These are phyloP conservation scores for Leiothrix lutea DNA, from an alignment of 2,113 vertebrate genomes.

Conservation along the genomic window DNA sequence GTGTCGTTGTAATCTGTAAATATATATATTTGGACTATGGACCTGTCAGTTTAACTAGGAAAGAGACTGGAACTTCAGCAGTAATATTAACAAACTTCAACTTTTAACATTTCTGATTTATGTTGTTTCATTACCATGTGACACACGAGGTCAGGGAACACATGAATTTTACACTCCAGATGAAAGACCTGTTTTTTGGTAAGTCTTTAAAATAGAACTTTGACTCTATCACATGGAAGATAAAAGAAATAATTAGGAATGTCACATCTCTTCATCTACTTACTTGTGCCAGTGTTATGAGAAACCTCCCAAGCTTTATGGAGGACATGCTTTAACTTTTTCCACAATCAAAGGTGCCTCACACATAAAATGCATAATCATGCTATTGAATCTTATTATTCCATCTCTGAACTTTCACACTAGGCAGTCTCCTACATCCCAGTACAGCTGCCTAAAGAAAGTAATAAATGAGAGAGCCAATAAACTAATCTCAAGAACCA, in stretches of 20 bases:
- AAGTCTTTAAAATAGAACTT: conserved; percentile 40
- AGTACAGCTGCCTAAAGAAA: conserved; percentile 26
- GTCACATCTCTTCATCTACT: conserved; percentile 61
- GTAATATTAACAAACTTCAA: conserved; percentile 68
- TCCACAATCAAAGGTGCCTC: conserved; percentile 20
- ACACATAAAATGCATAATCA: conserved; percentile 24
- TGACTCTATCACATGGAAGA: conserved; percentile 42
- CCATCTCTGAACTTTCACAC: conserved; percentile 1
- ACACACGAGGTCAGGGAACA: conserved; percentile 53
- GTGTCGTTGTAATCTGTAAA: neutral
- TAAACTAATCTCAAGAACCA: neutral
- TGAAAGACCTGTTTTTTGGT: conserved; percentile 58
- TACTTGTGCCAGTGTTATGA: conserved; percentile 24
- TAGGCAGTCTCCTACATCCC: conserved; percentile 9
- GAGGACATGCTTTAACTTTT: conserved; percentile 22
- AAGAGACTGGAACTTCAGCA: conserved; percentile 48
- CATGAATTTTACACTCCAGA: conserved; percentile 63
- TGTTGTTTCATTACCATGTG: conserved; percentile 65
- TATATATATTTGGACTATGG: conserved; percentile 54
- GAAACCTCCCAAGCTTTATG: conserved; percentile 47
- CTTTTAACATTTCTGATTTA: conserved; percentile 68
- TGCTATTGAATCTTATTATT: conserved; percentile 6
- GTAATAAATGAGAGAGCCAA: neutral
- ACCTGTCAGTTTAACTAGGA: conserved; percentile 40
- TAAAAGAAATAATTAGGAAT: conserved; percentile 57